A percentile compares a stretch with the other conserved stretches of the same genome.
Conservation (phyloP, 2,797 vertebrate species). For the Enteromius radiatus region DNA sequence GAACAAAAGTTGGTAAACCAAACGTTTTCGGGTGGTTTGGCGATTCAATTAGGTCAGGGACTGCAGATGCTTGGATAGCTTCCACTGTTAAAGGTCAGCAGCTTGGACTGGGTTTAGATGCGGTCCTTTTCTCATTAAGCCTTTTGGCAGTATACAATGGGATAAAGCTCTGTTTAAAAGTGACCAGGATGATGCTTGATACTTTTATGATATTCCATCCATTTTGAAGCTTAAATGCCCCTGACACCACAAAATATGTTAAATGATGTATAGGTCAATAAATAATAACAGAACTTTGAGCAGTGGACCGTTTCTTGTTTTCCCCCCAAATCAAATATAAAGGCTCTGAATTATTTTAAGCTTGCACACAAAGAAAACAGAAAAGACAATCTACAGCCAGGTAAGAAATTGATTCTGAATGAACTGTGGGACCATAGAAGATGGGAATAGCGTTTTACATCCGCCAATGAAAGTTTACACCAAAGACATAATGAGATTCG, state of each 20-base stretch:
- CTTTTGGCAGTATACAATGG: neutral
- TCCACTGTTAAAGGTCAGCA: slow-evolving; percentile 1
- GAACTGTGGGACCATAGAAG: slow-evolving; percentile 30
- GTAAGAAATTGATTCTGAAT: slow-evolving; percentile 29
- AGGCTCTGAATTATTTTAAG: neutral
- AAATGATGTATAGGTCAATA: neutral
- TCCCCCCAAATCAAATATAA: neutral
- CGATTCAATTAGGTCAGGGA: neutral
- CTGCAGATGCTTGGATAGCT: neutral
- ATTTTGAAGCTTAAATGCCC: neutral
- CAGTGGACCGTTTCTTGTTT: neutral
- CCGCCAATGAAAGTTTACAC: slow-evolving; percentile 55
- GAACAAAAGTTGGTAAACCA: neutral
- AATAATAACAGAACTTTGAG: neutral
- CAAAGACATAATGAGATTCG: slow-evolving; percentile 56
- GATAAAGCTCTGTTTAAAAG: neutral
- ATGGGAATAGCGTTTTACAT: slow-evolving; percentile 47
- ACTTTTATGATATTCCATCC: neutral
- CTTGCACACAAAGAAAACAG: slow-evolving; percentile 29
- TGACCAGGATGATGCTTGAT: neutral
- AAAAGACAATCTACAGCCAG: neutral
- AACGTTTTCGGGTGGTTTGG: too few species aligned
- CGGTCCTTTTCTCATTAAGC: neutral
- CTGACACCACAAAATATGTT: too few species aligned
- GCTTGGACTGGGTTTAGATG: neutral